Conservation (phyloP, 2,797 vertebrate species). For the Agapornis canus region DNA sequence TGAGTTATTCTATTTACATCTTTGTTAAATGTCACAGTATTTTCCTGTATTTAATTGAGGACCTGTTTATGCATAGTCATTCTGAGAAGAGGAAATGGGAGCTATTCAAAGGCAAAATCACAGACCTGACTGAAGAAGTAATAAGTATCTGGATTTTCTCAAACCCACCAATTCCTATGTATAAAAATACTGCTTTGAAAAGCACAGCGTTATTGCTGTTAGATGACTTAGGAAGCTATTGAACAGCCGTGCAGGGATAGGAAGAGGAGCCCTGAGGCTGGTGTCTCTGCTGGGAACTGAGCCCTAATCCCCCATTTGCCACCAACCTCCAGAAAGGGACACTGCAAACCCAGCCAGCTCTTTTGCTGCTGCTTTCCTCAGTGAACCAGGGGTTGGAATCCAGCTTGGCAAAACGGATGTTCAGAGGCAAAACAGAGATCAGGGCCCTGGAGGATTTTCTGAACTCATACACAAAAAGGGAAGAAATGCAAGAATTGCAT, state of each 20-base stretch:
- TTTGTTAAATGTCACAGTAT: neutral
- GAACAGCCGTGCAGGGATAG: neutral
- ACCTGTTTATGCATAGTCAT: neutral
- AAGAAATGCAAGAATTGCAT: conserved; percentile 49
- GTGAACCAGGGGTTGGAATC: neutral
- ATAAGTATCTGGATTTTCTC: neutral
- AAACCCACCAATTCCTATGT: neutral
- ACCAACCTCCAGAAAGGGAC: neutral
- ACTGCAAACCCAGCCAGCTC: neutral
- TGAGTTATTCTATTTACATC: neutral
- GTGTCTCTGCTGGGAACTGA: neutral
- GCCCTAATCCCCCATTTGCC: neutral
- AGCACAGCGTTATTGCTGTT: neutral
- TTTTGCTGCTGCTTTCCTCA: neutral
- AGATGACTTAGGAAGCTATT: accelerated
- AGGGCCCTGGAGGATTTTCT: conserved; percentile 39
- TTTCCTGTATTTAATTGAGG: neutral
- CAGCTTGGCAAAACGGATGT: neutral
- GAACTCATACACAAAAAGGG: conserved; percentile 63
- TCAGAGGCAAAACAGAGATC: conserved; percentile 10
- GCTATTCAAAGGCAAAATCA: neutral
- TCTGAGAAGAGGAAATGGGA: neutral
- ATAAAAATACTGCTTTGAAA: neutral
- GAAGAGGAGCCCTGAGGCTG: neutral
- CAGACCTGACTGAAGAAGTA: neutral